Evolutionary conservation across 2,888 invertebrate genomes (phyloP).

Genomic region (Ceriagrion tenellum): DNA sequence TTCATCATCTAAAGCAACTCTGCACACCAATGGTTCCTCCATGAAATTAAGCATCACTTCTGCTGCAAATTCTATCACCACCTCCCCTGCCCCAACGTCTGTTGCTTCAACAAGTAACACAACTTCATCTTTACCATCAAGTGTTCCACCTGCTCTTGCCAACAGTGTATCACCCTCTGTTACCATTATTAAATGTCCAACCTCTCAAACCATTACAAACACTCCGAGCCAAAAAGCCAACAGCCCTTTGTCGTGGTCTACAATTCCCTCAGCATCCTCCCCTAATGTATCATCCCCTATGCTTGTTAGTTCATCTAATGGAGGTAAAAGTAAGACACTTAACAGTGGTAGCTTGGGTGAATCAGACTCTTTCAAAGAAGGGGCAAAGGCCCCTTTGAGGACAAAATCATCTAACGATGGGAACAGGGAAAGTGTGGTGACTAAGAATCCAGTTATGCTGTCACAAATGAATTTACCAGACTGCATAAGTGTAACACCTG

Average conservation of each 20-base stretch:
- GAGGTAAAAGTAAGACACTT: conserved; percentile 13
- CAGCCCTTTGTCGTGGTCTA: conserved; percentile 37
- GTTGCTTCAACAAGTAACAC: not conserved
- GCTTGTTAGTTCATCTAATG: conserved; percentile 10
- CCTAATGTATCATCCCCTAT: conserved; percentile 30
- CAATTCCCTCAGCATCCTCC: conserved; percentile 37
- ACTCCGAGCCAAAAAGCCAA: conserved; percentile 59
- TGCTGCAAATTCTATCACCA: not conserved
- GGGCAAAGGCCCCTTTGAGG: not conserved
- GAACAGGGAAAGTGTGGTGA: conserved; percentile 56
- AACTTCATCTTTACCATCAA: not conserved
- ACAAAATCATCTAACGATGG: conserved; percentile 37
- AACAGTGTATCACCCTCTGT: conserved; percentile 47
- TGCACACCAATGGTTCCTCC: not conserved
- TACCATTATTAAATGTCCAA: conserved; percentile 50
- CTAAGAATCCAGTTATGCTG: conserved; percentile 51
- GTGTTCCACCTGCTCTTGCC: not conserved
- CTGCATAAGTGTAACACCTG: conserved; percentile 64
- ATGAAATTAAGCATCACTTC: conserved; percentile 1
- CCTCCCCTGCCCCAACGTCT: not conserved
- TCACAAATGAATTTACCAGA: conserved; percentile 58
- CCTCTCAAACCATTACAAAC: conserved; percentile 42
- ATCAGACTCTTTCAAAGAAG: no score
- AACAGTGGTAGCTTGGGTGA: conserved; percentile 27
- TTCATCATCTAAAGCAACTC: not conserved